phyloP scores from a whole-genome alignment of 1,140 invertebrate genomes.

The Camponotus floridanus region DNA sequence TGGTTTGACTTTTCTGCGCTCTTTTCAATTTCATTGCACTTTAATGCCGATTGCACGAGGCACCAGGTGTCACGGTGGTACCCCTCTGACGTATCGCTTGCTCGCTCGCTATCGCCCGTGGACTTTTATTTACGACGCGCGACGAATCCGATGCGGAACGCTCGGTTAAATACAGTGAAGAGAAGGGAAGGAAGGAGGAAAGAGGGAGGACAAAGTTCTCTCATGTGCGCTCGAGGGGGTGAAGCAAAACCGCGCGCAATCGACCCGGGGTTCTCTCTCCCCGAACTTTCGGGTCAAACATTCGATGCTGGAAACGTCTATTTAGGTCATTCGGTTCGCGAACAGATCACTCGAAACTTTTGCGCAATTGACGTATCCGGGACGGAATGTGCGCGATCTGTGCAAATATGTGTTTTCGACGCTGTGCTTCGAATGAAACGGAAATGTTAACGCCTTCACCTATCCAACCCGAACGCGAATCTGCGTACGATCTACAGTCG shows the following conservation, averaged over 20 bases:
- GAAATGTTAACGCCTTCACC: slow-evolving; percentile 54
- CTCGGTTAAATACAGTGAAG: slow-evolving; percentile 43
- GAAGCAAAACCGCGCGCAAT: slow-evolving; percentile 54
- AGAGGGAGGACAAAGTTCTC: slow-evolving; percentile 40
- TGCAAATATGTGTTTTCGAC: slow-evolving; percentile 59
- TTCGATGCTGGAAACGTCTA: slow-evolving; percentile 44
- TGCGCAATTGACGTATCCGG: slow-evolving; percentile 58
- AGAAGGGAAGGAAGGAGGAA: too few relatives aligned
- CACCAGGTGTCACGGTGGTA: slow-evolving; percentile 55
- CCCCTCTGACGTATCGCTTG: slow-evolving; percentile 35
- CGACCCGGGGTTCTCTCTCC: slow-evolving; percentile 38
- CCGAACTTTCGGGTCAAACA: slow-evolving; percentile 53
- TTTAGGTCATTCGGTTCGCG: slow-evolving; percentile 59
- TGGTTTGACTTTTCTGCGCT: slow-evolving; percentile 46
- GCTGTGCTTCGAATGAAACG: slow-evolving; percentile 41
- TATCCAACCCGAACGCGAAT: slow-evolving; percentile 23
- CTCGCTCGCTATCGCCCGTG: slow-evolving; percentile 25
- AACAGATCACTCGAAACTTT: slow-evolving; percentile 64
- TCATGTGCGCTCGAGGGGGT: slow-evolving; percentile 16
- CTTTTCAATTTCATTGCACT: slow-evolving; percentile 65
- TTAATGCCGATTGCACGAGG: slow-evolving; percentile 67
- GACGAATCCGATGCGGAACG: slow-evolving; percentile 36
- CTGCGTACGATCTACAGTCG: slow-evolving; percentile 5
- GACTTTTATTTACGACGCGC: slow-evolving; percentile 58
- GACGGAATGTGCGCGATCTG: slow-evolving; percentile 50